A percentile compares a stretch with the other conserved stretches of the same genome.
Conservation (phyloP, 1,140 invertebrate genomes). For the Araneus ventricosus region DNA sequence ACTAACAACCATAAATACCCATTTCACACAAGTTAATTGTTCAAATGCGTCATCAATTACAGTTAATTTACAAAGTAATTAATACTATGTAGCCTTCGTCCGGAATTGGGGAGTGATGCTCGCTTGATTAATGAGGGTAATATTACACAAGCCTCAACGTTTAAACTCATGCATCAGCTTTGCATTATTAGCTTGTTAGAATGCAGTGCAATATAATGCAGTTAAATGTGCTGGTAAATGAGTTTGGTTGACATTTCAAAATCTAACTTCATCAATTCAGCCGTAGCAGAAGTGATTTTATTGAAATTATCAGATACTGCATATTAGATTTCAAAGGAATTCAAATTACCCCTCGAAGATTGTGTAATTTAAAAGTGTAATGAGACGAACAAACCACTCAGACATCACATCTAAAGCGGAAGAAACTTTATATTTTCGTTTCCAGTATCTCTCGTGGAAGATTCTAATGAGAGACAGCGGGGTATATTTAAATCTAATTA, state of each 20-base stretch:
- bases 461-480: no score
- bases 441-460: no score
- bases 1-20: not conserved
- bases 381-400: no score
- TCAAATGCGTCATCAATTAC: not conserved
- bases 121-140: not conserved
- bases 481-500: no score
- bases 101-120: not conserved
- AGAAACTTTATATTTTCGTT: no score
- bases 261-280: not conserved
- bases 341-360: no score
- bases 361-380: no score
- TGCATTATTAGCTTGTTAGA: not conserved
- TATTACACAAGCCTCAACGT: not conserved
- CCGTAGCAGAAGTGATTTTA: not conserved
- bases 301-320: not conserved
- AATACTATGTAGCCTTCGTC: not conserved
- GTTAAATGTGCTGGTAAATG: not conserved
- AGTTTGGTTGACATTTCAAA: not conserved
- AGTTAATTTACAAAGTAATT: constrained; percentile 1
- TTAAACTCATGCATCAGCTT: not conserved
- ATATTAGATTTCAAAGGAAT: no score
- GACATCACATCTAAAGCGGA: no score
- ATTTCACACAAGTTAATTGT: not conserved
- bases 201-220: not conserved